A percentile compares a stretch with the other conserved stretches of the same genome.
Evolutionary conservation across 2,888 invertebrate genomes (phyloP).

Genomic region (Bellardia bayeri): DNA sequence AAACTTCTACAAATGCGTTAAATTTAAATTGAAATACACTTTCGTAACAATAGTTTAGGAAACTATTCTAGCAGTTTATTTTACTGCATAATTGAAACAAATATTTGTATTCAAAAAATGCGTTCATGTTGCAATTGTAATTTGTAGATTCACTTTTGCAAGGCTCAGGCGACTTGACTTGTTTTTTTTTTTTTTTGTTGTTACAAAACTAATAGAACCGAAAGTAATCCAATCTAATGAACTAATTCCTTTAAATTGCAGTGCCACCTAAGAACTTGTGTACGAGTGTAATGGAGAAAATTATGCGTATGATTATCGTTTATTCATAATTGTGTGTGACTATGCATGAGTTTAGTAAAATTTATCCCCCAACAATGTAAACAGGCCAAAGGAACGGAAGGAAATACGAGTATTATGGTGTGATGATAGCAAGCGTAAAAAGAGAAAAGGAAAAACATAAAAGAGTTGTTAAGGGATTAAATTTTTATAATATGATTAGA

Average conservation of each 20-base stretch:
- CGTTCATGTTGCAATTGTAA: no score
- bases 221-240: background rate
- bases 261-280: background rate
- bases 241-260: slow-evolving; percentile 19
- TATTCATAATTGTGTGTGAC: slow-evolving; percentile 51
- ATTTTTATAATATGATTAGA: slow-evolving; percentile 68
- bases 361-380: slow-evolving; percentile 21
- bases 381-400: slow-evolving; percentile 1
- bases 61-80: no score
- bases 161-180: no score
- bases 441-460: slow-evolving; percentile 29
- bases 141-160: no score
- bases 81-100: no score
- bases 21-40: no score
- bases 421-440: slow-evolving; percentile 50
- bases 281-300: slow-evolving; percentile 47
- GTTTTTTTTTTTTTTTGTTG: background rate
- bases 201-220: background rate
- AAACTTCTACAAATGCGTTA: no score
- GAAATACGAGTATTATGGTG: slow-evolving; percentile 45
- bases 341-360: slow-evolving; percentile 2
- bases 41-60: no score
- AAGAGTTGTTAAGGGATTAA: slow-evolving; percentile 72
- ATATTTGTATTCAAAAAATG: no score
- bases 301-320: slow-evolving; percentile 65